A percentile compares a stretch with the other conserved stretches of the same genome.
phyloP scores from a whole-genome alignment of 2,113 vertebrate species.

The Elephantulus edwardii region DNA sequence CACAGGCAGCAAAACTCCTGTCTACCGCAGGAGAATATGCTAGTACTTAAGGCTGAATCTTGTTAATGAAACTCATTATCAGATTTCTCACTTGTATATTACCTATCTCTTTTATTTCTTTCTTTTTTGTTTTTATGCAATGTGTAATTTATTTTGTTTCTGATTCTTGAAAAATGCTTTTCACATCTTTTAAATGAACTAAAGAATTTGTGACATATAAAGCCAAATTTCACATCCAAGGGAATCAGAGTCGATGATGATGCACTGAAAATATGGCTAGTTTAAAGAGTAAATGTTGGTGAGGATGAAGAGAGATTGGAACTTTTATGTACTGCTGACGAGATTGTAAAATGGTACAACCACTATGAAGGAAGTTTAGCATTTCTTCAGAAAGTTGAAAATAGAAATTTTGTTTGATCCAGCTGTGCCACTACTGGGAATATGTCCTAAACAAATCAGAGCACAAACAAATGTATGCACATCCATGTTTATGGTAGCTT shows the following conservation, averaged over 20 bases:
- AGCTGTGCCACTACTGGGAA: too few relatives aligned
- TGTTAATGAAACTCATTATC: constrained; percentile 54
- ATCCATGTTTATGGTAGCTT: too few relatives aligned
- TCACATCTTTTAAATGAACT: not conserved
- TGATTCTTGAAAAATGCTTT: not conserved
- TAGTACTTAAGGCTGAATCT: not conserved
- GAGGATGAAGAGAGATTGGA: too few relatives aligned
- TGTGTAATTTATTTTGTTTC: constrained; percentile 2
- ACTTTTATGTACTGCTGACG: too few relatives aligned
- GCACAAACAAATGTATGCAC: too few relatives aligned
- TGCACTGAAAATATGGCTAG: not conserved
- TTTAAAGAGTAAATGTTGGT: too few relatives aligned
- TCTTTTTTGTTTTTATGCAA: not conserved
- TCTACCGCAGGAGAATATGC: not conserved
- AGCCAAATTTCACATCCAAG: constrained; percentile 7
- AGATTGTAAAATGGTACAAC: too few relatives aligned
- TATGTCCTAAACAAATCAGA: too few relatives aligned
- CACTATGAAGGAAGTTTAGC: too few relatives aligned
- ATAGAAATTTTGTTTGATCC: too few relatives aligned
- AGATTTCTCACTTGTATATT: constrained; percentile 28
- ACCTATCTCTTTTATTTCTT: not conserved
- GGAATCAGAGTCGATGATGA: not conserved
- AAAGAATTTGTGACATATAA: not conserved
- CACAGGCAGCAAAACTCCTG: not conserved
- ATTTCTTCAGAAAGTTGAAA: too few relatives aligned